Conservation (phyloP, 2,888 invertebrate genomes). For the Dynastes grantii region DNA sequence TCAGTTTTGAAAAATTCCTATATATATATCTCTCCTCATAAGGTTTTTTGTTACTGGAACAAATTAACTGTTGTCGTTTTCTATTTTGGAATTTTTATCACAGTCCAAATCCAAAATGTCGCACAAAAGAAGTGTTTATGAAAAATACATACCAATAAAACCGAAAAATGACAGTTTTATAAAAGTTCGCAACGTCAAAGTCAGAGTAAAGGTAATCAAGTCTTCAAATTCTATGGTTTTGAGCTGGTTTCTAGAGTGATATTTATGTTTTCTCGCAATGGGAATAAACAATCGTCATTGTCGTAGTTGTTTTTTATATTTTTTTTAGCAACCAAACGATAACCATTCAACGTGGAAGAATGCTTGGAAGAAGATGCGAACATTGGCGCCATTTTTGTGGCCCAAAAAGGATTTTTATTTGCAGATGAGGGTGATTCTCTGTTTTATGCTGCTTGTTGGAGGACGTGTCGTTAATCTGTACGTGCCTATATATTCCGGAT, state of each 20-base stretch:
- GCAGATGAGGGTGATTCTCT: constrained; percentile 87
- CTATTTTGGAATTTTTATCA: not conserved
- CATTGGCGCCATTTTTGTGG: constrained; percentile 94
- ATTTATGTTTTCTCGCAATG: constrained; percentile 31
- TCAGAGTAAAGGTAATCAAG: constrained; percentile 44
- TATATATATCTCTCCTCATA: too few relatives aligned
- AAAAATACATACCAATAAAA: constrained; percentile 46
- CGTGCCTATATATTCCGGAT: constrained; percentile 94
- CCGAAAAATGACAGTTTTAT: constrained; percentile 38
- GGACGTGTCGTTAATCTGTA: constrained; percentile 93
- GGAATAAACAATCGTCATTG: constrained; percentile 16
- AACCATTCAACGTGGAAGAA: constrained; percentile 86
- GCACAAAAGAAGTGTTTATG: constrained; percentile 30
- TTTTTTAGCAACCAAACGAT: constrained; percentile 70
- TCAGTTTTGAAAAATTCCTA: constrained; percentile 2
- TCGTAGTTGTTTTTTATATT: constrained; percentile 42
- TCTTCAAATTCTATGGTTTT: constrained; percentile 14
- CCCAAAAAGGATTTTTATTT: constrained; percentile 85
- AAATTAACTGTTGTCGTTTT: too few relatives aligned
- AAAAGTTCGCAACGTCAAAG: constrained; percentile 44
- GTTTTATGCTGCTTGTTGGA: constrained; percentile 82
- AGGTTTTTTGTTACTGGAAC: too few relatives aligned
- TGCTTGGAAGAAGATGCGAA: constrained; percentile 84
- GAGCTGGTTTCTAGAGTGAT: constrained; percentile 3
- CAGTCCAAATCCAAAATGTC: constrained; percentile 35